phyloP scores from a whole-genome alignment of 64 coral and sea anemone species.

The Pocillopora verrucosa region DNA sequence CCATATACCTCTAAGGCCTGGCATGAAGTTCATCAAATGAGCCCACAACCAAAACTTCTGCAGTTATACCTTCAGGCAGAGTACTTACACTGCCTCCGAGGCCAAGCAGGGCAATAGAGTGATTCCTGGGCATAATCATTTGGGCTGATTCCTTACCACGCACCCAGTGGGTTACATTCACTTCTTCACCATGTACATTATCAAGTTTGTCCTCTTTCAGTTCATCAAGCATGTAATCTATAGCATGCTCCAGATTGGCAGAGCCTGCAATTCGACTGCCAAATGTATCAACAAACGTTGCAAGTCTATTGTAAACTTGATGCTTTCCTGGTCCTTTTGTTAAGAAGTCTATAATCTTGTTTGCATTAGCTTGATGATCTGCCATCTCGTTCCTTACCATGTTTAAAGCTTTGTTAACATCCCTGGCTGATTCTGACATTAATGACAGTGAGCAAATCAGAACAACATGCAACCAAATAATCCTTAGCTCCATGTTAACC shows the following conservation, averaged over 20 bases:
- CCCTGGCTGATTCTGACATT: not conserved
- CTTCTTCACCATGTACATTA: slow-evolving; percentile 93
- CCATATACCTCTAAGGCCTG: slow-evolving; percentile 63
- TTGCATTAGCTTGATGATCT: slow-evolving; percentile 42
- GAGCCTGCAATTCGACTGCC: slow-evolving; percentile 88
- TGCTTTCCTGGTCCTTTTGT: slow-evolving; percentile 84
- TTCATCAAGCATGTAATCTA: slow-evolving; percentile 85
- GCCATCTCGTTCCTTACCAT: slow-evolving; percentile 39
- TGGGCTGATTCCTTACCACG: slow-evolving; percentile 81
- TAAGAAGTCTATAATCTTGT: slow-evolving; percentile 75
- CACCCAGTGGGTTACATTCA: slow-evolving; percentile 87
- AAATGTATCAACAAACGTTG: slow-evolving; percentile 85
- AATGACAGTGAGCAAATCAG: not conserved
- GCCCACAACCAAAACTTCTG: slow-evolving; percentile 88
- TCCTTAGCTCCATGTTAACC: not conserved
- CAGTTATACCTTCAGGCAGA: slow-evolving; percentile 82
- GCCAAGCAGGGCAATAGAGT: slow-evolving; percentile 82
- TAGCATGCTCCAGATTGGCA: slow-evolving; percentile 85
- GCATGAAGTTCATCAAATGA: slow-evolving; percentile 93
- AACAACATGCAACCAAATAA: not conserved
- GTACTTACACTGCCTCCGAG: slow-evolving; percentile 81
- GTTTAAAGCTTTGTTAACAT: not conserved
- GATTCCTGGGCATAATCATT: slow-evolving; percentile 75
- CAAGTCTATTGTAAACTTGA: slow-evolving; percentile 88
- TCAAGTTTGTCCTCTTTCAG: slow-evolving; percentile 73